Evolutionary conservation across 92 coral and sea anemone genomes (phyloP), one percentile per base, ranked within the genome.

Genomic region (Desmophyllum pertusum): DNA sequence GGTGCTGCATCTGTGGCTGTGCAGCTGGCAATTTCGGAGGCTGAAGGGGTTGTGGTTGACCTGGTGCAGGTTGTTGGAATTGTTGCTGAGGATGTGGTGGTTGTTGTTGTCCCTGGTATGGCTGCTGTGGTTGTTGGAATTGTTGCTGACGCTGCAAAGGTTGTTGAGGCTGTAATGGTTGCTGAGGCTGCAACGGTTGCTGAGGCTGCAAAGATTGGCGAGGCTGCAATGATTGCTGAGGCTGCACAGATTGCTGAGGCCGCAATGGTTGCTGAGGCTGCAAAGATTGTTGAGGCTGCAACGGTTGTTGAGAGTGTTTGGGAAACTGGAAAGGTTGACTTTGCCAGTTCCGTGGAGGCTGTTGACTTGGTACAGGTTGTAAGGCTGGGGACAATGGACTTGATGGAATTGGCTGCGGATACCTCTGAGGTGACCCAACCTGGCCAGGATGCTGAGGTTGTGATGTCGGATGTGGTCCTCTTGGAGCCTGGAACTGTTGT

Each of bases 401-500:
- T 17, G 76, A 37, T n/a, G 75, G 84, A 68, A 70, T 30, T 50
- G 57, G 67, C 50, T 50, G 84, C 40, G 36, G 77, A 27, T 42
- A 69, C 63, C 70, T 18, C 74, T 55, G 79, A 10, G 83, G 83
- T 40, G 78, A 50, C 39, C 53, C 84, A 30, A 42, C 76, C 64
- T 73, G 89, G 29, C 81, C 51, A 48, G 64, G 52, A 51, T 63
- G 78, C 38, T 65, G 84, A 37, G 73, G 85, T 48, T 70, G 89
- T 31, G 81, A 73, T 31, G 87, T 55, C 10, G 75, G 81, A 29
- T 84, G 94, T 75, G 88, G 88, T 30, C 57, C 81, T 53, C 80
- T 85, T 46, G 87, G 84, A 38, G 76, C 50, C 62, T 69, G 93
- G 25, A 39, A 83, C 45, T 79, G 91, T 59, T 57, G 93, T 39